phyloP scores from a whole-genome alignment of 2,113 vertebrate genomes.

The Albula glossodonta region DNA sequence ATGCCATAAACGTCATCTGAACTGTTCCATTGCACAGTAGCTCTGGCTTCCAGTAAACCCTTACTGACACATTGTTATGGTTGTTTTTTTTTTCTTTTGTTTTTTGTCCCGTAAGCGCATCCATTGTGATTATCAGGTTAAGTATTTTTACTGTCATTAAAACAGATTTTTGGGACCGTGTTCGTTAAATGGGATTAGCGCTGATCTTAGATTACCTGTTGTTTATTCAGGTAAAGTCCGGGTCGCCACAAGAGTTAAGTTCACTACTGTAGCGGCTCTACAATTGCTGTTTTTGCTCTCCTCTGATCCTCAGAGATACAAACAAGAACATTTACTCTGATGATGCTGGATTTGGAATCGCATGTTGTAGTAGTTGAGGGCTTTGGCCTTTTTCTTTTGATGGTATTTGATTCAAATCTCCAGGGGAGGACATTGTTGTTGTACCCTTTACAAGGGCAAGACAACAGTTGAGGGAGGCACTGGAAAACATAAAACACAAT shows the following conservation, averaged over 20 bases:
- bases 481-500: not conserved
- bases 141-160: not conserved
- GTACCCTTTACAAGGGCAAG: not conserved
- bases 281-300: not conserved
- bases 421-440: not conserved
- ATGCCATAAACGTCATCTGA: not conserved
- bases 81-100: not conserved
- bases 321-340: not conserved
- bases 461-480: not conserved
- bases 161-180: not conserved
- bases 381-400: not conserved
- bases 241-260: not conserved
- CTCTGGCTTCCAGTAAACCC: not conserved
- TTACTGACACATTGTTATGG: not conserved
- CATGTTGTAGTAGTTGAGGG: not conserved
- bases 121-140: not conserved
- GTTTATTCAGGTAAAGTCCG: not conserved
- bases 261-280: not conserved
- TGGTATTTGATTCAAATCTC: not conserved
- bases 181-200: not conserved
- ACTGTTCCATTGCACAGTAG: not conserved
- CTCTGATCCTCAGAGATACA: not conserved
- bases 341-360: not conserved
- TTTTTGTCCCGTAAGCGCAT: not conserved
- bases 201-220: not conserved